Evolutionary conservation across 1,140 invertebrate genomes (phyloP), one percentile per base, ranked within the genome.

Genomic region (Drosophila mauritiana): DNA sequence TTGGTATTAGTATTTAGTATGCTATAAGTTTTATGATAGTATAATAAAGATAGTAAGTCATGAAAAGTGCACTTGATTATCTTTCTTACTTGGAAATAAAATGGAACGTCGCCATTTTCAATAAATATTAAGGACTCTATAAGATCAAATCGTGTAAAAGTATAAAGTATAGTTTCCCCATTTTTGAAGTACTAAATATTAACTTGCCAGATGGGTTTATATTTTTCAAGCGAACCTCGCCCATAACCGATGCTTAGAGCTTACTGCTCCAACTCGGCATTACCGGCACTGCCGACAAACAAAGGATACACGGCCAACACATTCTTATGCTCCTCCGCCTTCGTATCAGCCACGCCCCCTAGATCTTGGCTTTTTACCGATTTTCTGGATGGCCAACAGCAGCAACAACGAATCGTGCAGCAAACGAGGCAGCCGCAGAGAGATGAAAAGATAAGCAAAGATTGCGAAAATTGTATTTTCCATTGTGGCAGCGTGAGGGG

Each of bases 401-500:
- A 76, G 62, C 49, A 76, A 70, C 53, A 84, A 56, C 65, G 77
- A 64, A 40, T 64, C 76, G 72, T 69, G 59, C 77, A 75, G 48
- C 64, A 64, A 64, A 31, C 34, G 62, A 57, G 48, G 37, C 63
- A 78, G 55, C 73, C 73, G 65, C 73, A 76, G 64, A 73, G 79
- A 88, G 83, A 88, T 88, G 83, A 80, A 88, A 83, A 89, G 83
- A 88, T 88, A 88, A 88, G 79, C 79, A 88, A 88, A 89, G 84
- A 88, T 89, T 89, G 84, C 64, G 76, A 88, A 88, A 88, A 89
- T 88, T 88, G 84, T 88, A 75, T 83, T 83, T 88, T 89, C 83
- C 72, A 88, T 89, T 83, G 83, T 73, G 73, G 52, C 56, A 42
- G 52, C 56, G 37, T 61, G 42, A 39, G 37, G 52, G 70, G 40